Conservation (phyloP, 2,888 invertebrate species). For the Liopterus haemorrhoidalis region DNA sequence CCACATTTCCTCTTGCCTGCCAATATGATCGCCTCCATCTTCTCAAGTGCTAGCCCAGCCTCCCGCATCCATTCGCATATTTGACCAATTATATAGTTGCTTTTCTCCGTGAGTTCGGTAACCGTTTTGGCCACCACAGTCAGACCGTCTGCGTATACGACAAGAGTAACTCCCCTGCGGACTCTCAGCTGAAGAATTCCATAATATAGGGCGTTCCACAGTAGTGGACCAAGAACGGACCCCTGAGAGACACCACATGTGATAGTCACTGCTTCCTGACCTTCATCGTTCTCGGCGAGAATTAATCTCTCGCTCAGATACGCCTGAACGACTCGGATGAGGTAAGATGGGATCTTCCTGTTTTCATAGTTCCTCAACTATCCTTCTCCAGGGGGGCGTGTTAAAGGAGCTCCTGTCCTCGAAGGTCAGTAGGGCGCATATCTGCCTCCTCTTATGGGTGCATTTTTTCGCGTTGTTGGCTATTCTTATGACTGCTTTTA, state of each 20-base stretch:
- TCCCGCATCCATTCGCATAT: too few relatives aligned
- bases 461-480: slow-evolving; percentile 12
- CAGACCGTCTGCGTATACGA: slow-evolving; percentile 24
- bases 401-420: slow-evolving; percentile 30
- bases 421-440: slow-evolving; percentile 19
- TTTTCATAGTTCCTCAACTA: slow-evolving; percentile 15
- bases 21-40: slow-evolving; percentile 9
- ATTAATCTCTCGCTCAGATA: too few relatives aligned
- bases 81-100: too few relatives aligned
- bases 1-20: not conserved
- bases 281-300: not conserved
- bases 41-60: too few relatives aligned
- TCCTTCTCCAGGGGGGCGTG: too few relatives aligned
- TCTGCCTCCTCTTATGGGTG: slow-evolving; percentile 6
- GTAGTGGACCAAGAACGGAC: slow-evolving; percentile 17
- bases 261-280: not conserved
- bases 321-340: too few relatives aligned
- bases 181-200: slow-evolving; percentile 10
- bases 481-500: slow-evolving; percentile 8
- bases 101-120: too few relatives aligned
- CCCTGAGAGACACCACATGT: slow-evolving; percentile 22
- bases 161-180: not conserved
- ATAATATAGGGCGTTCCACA: slow-evolving; percentile 23
- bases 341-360: slow-evolving; percentile 10
- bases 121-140: slow-evolving; percentile 14